phyloP scores from a whole-genome alignment of 2,797 vertebrate genomes.

The Sebastes matsubarae region DNA sequence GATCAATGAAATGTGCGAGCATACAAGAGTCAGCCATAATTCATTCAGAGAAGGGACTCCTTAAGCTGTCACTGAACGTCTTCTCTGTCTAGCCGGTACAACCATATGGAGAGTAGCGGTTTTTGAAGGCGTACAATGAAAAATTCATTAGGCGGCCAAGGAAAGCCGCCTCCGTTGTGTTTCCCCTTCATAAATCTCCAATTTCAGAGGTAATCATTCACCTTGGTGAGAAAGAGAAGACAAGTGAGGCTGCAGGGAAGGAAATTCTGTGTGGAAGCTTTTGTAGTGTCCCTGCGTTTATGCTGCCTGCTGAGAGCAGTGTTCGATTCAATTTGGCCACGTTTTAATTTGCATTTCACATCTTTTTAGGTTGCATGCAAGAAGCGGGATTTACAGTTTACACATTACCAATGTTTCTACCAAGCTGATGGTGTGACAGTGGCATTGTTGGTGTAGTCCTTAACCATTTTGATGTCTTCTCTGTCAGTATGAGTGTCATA shows the following conservation, averaged over 20 bases:
- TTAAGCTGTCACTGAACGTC: conserved; percentile 50
- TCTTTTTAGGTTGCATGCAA: not conserved
- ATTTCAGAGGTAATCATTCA: conserved; percentile 53
- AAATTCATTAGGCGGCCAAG: conserved; percentile 47
- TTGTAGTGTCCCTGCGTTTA: conserved; percentile 3
- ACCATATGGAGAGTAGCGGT: conserved; percentile 29
- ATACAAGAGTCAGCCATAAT: conserved; percentile 51
- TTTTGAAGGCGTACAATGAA: conserved; percentile 41
- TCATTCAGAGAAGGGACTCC: conserved; percentile 42
- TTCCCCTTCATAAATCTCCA: conserved; percentile 53
- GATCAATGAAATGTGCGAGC: conserved; percentile 57
- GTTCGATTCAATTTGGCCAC: conserved; percentile 7
- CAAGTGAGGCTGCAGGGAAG: conserved; percentile 1
- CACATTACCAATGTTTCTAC: not conserved
- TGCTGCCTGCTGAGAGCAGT: not conserved
- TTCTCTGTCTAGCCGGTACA: conserved; percentile 39
- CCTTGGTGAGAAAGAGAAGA: conserved; percentile 22
- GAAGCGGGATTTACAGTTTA: not conserved
- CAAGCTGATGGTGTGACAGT: not conserved
- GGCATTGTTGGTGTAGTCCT: not conserved
- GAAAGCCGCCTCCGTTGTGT: conserved; percentile 21
- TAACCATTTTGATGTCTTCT: not conserved
- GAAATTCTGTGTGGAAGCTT: conserved; percentile 24
- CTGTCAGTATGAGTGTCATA: not conserved
- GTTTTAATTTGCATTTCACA: not conserved